A percentile compares a stretch with the other conserved stretches of the same genome.
Conservation (phyloP, 1,140 invertebrate genomes). For the Pantala flavescens region DNA sequence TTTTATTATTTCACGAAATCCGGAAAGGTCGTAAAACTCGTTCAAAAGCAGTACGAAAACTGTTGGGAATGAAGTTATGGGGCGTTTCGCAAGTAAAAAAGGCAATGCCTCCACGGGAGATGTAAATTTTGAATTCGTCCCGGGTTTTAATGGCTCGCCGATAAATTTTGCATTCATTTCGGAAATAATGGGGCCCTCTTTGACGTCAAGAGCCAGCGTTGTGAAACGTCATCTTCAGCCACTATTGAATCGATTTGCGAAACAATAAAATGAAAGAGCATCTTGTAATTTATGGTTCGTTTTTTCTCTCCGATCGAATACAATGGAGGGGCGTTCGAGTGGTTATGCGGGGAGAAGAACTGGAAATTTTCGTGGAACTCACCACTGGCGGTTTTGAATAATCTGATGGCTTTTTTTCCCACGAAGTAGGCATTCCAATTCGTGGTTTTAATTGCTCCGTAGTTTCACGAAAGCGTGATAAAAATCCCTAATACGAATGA, state of each 20-base stretch:
- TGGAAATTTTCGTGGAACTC: no score
- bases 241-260: neutral
- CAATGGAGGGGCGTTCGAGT: neutral
- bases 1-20: no score
- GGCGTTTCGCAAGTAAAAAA: no score
- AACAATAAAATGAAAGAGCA: neutral
- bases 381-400: no score
- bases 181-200: neutral
- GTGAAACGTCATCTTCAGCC: neutral
- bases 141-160: neutral
- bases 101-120: neutral
- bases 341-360: neutral
- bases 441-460: no score
- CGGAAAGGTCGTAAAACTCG: no score
- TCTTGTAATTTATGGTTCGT: neutral
- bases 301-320: neutral
- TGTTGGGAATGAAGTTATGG: no score
- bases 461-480: no score
- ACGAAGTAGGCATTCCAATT: no score
- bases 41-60: no score
- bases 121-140: conserved; percentile 3
- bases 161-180: conserved; percentile 10
- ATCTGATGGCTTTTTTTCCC: no score
- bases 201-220: neutral
- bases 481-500: no score